phyloP scores from a whole-genome alignment of 2,797 vertebrate genomes.

The Leptoclinus maculatus region DNA sequence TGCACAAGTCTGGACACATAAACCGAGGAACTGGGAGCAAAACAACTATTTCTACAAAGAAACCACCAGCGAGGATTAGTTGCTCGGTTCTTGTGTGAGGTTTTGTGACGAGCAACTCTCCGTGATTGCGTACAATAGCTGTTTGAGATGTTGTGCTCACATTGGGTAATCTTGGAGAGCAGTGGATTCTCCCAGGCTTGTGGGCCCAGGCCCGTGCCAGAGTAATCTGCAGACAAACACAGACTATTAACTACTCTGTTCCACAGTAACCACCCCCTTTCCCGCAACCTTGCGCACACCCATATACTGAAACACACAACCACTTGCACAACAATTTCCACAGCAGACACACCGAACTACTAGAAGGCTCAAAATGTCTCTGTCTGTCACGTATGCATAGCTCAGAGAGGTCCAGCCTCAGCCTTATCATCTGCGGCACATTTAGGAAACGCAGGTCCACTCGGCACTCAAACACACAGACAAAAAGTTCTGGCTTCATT shows the following conservation, averaged over 20 bases:
- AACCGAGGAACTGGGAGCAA: slow-evolving; percentile 37
- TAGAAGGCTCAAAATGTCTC: slow-evolving; percentile 29
- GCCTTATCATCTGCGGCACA: slow-evolving; percentile 41
- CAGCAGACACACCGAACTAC: slow-evolving; percentile 17
- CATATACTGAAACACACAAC: slow-evolving; percentile 47
- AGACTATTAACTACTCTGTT: slow-evolving; percentile 64
- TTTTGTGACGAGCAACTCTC: slow-evolving; percentile 31
- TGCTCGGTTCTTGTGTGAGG: slow-evolving; percentile 27
- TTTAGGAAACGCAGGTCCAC: slow-evolving; percentile 52
- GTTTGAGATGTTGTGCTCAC: slow-evolving; percentile 55
- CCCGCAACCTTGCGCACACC: slow-evolving; percentile 22
- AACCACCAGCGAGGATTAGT: slow-evolving; percentile 13
- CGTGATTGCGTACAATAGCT: slow-evolving; percentile 32
- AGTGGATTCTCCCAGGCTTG: slow-evolving; percentile 58
- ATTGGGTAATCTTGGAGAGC: slow-evolving; percentile 67
- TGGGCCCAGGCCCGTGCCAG: slow-evolving; percentile 51
- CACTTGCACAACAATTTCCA: slow-evolving; percentile 56
- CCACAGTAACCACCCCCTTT: slow-evolving; percentile 37
- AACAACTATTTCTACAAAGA: slow-evolving; percentile 40
- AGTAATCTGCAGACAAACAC: slow-evolving; percentile 60
- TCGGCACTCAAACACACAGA: slow-evolving; percentile 46
- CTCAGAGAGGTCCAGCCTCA: slow-evolving; percentile 31
- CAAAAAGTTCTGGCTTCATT: slow-evolving; percentile 69
- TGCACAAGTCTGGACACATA: slow-evolving; percentile 72
- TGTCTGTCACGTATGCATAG: slow-evolving; percentile 33